phyloP scores from a whole-genome alignment of 2,888 invertebrate species.

The Germaria angustata region DNA sequence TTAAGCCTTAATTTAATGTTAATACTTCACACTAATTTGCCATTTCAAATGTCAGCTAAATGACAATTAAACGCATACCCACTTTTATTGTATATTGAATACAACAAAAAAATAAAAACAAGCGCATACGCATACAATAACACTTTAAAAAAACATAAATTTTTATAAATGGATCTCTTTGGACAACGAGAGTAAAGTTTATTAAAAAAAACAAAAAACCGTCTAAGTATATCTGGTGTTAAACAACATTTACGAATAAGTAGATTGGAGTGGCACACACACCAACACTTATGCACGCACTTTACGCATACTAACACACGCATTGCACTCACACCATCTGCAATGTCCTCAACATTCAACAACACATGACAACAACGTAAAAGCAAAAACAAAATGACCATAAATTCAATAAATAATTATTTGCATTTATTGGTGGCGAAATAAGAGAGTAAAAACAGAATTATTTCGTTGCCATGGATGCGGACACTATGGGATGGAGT shows the following conservation, averaged over 20 bases:
- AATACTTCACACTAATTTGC: slow-evolving; percentile 70
- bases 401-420: slow-evolving; percentile 78
- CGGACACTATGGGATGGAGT: not conserved
- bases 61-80: slow-evolving; percentile 69
- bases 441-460: slow-evolving; percentile 44
- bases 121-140: slow-evolving; percentile 19
- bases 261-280: slow-evolving; percentile 46
- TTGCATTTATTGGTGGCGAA: slow-evolving; percentile 69
- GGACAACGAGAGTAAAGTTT: not conserved
- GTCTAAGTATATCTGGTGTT: slow-evolving; percentile 70
- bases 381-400: slow-evolving; percentile 69
- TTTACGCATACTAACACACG: slow-evolving; percentile 2
- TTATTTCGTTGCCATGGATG: slow-evolving; percentile 9
- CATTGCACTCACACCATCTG: not conserved
- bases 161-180: slow-evolving; percentile 39
- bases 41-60: slow-evolving; percentile 72
- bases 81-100: slow-evolving; percentile 48
- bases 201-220: slow-evolving; percentile 62
- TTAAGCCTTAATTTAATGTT: slow-evolving; percentile 66
- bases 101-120: slow-evolving; percentile 15
- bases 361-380: slow-evolving; percentile 27
- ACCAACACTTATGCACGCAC: slow-evolving; percentile 67
- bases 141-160: slow-evolving; percentile 26
- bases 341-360: slow-evolving; percentile 23
- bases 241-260: slow-evolving; percentile 70